Base-by-base conservation (phyloP, 2,113 vertebrate genomes). In the Sinocyclocheilus anophthalmus region DNA sequence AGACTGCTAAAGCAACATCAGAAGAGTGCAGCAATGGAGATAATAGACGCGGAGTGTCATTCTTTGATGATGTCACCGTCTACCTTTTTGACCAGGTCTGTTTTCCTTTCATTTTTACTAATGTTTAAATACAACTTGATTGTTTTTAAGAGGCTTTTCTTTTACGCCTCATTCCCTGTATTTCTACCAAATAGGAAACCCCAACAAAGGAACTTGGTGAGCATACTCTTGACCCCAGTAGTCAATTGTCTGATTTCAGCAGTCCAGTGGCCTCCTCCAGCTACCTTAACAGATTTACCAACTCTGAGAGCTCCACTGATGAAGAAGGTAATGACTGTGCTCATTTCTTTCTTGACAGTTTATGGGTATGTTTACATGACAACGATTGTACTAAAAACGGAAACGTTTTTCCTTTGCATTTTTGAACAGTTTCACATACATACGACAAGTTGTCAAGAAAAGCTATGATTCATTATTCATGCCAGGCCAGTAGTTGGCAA, bases 1-100 rank as follows among this genome's bases (percentile, higher is more conserved):
- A 86, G 0, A 48, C 84, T 0, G 10, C 87, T 3, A 81, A 88
- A 0, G 84, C 93, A 0, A 89, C 92, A 1, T 26, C 90, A 0
- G 57, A 87, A 3, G 57, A 20, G 0, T 90, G 83, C n/a, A 86
- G 5, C 73, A 88, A 84, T 0, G 83, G 91, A 1, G 90, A 92
- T n/a, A 90, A 89, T 93, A 92, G 83, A 93, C 95, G 90, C 96
- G 95, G 96, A 0, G 98, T 99, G 75, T 97, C 95, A 0, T 99
- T 99, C 92, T 99, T 99, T 53, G 97, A 98, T 80, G 98, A 99
- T 86, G 98, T 99, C 92, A 99, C 98, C 0, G 96, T 99, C 90
- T 99, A 97, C 92, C 94, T 99, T 81, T 99, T 99, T 93, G 98
- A 99, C 92, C 98, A 99, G 97, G 98, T 99, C 95, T 77, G 24